phyloP scores from a whole-genome alignment of 2,113 vertebrate genomes.

The Galbula dea region DNA sequence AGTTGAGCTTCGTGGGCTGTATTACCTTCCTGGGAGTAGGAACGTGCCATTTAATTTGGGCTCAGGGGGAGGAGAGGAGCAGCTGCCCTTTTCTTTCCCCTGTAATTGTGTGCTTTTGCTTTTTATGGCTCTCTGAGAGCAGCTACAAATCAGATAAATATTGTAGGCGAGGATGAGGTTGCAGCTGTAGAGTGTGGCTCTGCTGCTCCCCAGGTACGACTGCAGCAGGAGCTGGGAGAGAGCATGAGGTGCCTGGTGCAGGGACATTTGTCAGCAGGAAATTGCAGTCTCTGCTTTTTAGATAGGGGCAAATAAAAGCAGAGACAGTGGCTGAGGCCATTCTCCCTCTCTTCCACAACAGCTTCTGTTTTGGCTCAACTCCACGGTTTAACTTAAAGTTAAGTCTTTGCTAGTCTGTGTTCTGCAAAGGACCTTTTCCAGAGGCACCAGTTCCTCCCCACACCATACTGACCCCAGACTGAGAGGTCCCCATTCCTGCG shows the following conservation, averaged over 20 bases:
- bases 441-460: not conserved
- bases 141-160: constrained; percentile 31
- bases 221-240: fast-evolving
- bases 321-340: not conserved
- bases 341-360: not conserved
- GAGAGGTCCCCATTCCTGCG: fast-evolving
- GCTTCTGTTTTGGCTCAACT: not conserved
- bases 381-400: fast-evolving
- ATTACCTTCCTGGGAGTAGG: constrained; percentile 56
- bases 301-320: not conserved
- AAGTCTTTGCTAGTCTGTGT: not conserved
- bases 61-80: constrained; percentile 35
- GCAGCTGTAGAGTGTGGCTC: not conserved
- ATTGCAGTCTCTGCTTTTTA: not conserved
- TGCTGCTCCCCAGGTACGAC: not conserved
- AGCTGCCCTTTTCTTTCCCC: constrained; percentile 48
- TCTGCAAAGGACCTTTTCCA: not conserved
- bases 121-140: constrained; percentile 34
- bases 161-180: not conserved
- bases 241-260: not conserved
- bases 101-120: constrained; percentile 31
- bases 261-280: not conserved
- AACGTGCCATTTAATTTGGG: not conserved
- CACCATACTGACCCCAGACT: not conserved
- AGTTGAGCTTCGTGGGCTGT: not conserved